Evolutionary conservation across 2,797 vertebrate species (phyloP).

Genomic region (Onychomys torridus): DNA sequence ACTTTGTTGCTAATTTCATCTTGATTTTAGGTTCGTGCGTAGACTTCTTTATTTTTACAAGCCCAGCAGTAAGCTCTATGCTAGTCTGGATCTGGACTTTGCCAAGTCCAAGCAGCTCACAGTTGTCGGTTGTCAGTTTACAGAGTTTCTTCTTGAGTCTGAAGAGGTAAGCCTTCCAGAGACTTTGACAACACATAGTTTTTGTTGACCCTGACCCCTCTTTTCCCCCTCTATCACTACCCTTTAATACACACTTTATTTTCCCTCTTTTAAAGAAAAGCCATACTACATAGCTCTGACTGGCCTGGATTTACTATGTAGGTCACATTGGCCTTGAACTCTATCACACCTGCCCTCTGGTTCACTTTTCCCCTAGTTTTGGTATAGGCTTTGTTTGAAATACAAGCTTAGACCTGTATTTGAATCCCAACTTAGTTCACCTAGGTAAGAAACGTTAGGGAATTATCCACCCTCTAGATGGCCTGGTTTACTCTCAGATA

Average conservation of each 20-base stretch:
- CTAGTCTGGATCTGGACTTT: constrained; percentile 95
- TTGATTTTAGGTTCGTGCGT: constrained; percentile 94
- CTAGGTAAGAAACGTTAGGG: constrained; percentile 4
- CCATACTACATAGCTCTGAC: neutral
- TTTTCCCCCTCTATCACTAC: neutral
- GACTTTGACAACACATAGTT: constrained; percentile 14
- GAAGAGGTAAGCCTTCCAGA: constrained; percentile 92
- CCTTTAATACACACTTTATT: neutral
- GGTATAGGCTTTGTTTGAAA: constrained; percentile 23
- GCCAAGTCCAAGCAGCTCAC: constrained; percentile 96
- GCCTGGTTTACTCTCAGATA: neutral
- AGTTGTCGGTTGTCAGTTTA: constrained; percentile 98
- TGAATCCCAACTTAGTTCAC: constrained; percentile 29
- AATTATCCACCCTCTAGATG: neutral
- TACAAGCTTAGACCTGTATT: neutral
- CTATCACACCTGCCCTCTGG: neutral
- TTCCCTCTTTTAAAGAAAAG: neutral
- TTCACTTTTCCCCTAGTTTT: constrained; percentile 34
- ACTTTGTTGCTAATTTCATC: constrained; percentile 65
- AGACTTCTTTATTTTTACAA: constrained; percentile 98
- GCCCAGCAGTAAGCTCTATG: constrained; percentile 97
- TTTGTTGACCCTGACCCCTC: neutral
- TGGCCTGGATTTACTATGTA: neutral
- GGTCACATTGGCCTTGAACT: neutral
- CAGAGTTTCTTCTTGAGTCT: constrained; percentile 98